Conservation (phyloP, 2,113 vertebrate genomes). For the Procapra przewalskii region DNA sequence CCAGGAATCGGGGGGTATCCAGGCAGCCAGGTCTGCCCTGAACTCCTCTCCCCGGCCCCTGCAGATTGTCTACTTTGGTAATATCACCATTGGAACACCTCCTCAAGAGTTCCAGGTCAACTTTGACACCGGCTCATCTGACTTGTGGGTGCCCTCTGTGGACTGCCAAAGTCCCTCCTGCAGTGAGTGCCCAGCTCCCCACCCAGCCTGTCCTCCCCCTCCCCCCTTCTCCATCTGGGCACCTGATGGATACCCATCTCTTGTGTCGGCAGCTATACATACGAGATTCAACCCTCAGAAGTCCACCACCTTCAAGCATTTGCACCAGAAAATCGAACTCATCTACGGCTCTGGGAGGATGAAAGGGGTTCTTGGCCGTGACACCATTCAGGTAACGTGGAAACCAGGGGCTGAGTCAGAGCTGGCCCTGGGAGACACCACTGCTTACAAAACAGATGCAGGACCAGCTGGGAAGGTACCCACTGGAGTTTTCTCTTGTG, state of each 20-base stretch:
- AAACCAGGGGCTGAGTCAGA: background rate
- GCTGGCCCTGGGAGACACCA: background rate
- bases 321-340: background rate
- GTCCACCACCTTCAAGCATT: conserved; percentile 70
- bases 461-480: background rate
- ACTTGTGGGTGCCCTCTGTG: conserved; percentile 81
- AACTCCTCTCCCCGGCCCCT: background rate
- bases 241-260: background rate
- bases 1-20: background rate
- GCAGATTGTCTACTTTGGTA: conserved; percentile 75
- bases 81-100: conserved; percentile 77
- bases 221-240: fast-evolving
- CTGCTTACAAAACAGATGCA: background rate
- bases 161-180: conserved; percentile 76
- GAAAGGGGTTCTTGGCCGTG: conserved; percentile 78
- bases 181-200: conserved; percentile 58
- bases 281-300: conserved; percentile 62
- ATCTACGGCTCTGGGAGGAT: conserved; percentile 72
- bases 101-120: conserved; percentile 77
- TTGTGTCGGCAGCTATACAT: conserved; percentile 67
- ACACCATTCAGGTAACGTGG: conserved; percentile 68
- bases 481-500: background rate
- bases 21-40: too few relatives aligned
- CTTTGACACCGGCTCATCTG: conserved; percentile 79
- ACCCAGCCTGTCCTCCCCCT: fast-evolving